Base-by-base conservation (phyloP, 2,797 vertebrate genomes). In the Helicolenus hilgendorfi region DNA sequence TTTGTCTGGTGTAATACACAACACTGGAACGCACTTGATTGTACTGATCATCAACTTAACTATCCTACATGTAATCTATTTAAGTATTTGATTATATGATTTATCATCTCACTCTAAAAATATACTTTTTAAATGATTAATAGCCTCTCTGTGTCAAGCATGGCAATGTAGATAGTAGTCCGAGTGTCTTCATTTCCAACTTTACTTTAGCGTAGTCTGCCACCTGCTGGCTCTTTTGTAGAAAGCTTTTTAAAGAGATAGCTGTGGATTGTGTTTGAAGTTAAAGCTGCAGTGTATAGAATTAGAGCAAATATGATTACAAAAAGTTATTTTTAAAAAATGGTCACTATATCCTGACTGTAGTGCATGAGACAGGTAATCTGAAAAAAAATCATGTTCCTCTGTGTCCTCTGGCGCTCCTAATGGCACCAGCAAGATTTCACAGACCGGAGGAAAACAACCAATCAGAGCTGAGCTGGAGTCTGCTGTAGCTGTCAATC, bases 211-310 rank as follows among this genome's bases (percentile, higher is more conserved):
- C 9, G 27, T 36, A 85, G 65, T 29, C 70, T 88, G 94, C 91
- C 95, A 89, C 80, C 96, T 95, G 82, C 84, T 94, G 96, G 91
- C 8, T 62, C 1, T 38, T 68, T 64, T 20, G 24, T 36, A 27
- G 22, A 15, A 62, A 5, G 11, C 1, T 26, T 20, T 56, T 56
- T 9, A 24, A 68, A 15, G 10, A 29, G 15, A 7, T 10, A n/a
- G 45, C 31, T 31, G 45, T 22, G 35, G 22, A 63, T 15, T 36
- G 33, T 26, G 15, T 33, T 5, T 22, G 7, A 31, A 20, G 35
- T 31, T 20, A 13, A 53, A 20, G 15, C 41, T 49, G 7, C 7
- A 49, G 41, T 20, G 38, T 2, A 0, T 7, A 7, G 38, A 41
- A 41, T 41, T 0, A 41, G 38, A 41, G 38, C 41, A 49, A 49